Percentiles rank a stretch among this genome's conserved stretches.
These are phyloP conservation scores for Calonectris borealis DNA, from an alignment of 2,113 vertebrate species.

Conservation along the genomic window DNA sequence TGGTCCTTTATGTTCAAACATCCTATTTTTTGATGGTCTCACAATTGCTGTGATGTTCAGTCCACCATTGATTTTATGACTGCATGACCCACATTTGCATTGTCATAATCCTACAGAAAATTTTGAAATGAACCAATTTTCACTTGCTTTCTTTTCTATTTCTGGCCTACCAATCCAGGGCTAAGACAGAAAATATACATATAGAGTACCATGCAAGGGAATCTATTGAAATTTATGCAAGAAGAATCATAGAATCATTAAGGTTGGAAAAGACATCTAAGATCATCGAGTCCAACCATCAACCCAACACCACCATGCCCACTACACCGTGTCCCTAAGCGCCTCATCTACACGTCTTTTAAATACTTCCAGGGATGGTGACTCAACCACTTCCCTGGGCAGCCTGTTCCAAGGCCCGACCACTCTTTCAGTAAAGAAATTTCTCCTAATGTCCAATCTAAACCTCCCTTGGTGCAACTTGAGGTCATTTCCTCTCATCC, in stretches of 20 bases:
- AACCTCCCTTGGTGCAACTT: too few relatives aligned
- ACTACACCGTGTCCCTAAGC: too few relatives aligned
- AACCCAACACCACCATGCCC: too few relatives aligned
- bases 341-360: too few relatives aligned
- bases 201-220: neutral
- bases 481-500: too few relatives aligned
- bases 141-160: neutral
- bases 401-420: too few relatives aligned
- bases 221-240: neutral
- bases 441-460: too few relatives aligned
- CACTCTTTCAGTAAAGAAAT: too few relatives aligned
- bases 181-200: neutral
- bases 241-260: neutral
- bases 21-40: neutral
- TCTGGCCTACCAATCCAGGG: neutral
- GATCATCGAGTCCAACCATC: too few relatives aligned
- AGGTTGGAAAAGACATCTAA: too few relatives aligned
- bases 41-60: neutral
- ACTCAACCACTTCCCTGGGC: too few relatives aligned
- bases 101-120: neutral
- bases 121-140: neutral
- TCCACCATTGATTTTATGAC: neutral
- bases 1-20: neutral
- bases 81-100: neutral
- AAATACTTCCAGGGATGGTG: too few relatives aligned